Conservation (phyloP, 2,888 invertebrate genomes). For the Clunio marinus region DNA sequence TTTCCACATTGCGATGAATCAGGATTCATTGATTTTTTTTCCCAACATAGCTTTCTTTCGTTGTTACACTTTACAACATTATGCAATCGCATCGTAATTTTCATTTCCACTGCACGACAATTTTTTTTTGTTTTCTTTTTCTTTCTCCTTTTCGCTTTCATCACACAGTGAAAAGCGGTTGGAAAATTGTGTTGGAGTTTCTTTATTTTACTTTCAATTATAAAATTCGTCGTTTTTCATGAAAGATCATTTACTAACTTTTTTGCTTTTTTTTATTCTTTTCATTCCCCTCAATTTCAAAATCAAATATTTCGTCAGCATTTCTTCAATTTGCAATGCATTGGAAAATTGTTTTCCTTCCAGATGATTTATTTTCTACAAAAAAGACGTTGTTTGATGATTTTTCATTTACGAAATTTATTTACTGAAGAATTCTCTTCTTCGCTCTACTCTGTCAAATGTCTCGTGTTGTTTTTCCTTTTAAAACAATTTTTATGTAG, state of each 20-base stretch:
- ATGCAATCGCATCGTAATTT: not conserved
- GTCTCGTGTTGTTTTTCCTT: no score
- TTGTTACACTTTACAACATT: not conserved
- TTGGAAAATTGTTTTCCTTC: not conserved
- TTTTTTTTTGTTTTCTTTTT: no score
- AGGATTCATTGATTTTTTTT: not conserved
- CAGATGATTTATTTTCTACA: not conserved
- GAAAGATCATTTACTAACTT: no score
- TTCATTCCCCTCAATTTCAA: no score
- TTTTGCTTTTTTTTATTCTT: no score
- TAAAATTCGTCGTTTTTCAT: no score
- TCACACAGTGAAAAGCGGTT: no score
- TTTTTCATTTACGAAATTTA: slow-evolving; percentile 31
- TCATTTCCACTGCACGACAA: not conserved
- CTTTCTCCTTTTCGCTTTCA: not conserved
- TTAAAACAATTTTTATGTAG: no score
- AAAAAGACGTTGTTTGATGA: slow-evolving; percentile 11
- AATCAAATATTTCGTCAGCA: no score
- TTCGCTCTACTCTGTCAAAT: not conserved
- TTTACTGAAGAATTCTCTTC: slow-evolving; percentile 22
- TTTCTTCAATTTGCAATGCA: no score
- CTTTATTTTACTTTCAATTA: no score
- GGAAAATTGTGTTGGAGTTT: no score
- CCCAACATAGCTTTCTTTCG: not conserved
- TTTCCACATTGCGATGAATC: not conserved